phyloP scores from a whole-genome alignment of 2,113 vertebrate species.

The Fulica atra region DNA sequence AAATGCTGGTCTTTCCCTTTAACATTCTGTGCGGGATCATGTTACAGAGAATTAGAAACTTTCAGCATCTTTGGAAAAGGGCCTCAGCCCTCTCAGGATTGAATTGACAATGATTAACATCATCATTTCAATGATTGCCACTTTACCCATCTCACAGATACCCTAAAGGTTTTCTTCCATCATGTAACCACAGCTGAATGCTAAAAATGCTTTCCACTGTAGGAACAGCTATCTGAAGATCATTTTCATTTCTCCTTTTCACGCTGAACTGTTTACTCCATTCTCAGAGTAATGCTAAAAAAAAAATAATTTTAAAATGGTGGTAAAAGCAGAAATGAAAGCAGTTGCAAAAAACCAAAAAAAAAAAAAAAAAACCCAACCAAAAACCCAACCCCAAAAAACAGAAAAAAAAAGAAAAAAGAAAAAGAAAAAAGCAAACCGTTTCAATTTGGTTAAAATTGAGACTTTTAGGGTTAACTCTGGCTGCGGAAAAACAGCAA shows the following conservation, averaged over 20 bases:
- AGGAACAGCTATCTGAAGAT: neutral
- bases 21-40: neutral
- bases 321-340: slow-evolving; percentile 35
- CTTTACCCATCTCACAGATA: neutral
- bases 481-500: neutral
- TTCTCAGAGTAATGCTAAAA: neutral
- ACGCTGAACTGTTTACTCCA: neutral
- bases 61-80: neutral
- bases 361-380: neutral
- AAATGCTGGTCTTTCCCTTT: neutral
- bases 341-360: neutral
- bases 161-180: neutral
- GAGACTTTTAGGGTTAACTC: neutral
- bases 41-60: slow-evolving; percentile 39
- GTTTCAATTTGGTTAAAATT: neutral
- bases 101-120: slow-evolving; percentile 7
- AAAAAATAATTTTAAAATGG: neutral
- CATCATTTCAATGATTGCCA: neutral
- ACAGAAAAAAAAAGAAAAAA: neutral
- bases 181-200: neutral
- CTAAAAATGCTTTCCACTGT: neutral
- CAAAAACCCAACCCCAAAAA: too few species aligned
- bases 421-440: neutral
- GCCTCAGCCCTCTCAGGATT: neutral
- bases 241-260: slow-evolving; percentile 29